phyloP scores from a whole-genome alignment of 2,797 vertebrate genomes.

The Pristis pectinata region DNA sequence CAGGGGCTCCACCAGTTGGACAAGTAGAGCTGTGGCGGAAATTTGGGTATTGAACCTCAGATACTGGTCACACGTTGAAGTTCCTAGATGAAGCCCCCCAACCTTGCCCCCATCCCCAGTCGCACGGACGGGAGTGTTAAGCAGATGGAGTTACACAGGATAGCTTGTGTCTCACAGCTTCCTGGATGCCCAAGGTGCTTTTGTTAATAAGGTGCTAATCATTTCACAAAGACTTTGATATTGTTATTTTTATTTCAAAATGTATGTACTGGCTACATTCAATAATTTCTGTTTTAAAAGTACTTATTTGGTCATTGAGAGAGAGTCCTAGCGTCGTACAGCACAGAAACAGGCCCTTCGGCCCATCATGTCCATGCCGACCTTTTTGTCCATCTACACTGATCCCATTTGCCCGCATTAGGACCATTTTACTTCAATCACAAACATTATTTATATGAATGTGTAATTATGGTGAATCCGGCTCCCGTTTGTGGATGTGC shows the following conservation, averaged over 20 bases:
- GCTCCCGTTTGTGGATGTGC: conserved; percentile 58
- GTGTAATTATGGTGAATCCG: conserved; percentile 51
- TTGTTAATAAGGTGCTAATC: conserved; percentile 59
- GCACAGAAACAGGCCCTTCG: too few relatives aligned
- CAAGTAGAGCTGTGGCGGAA: background rate
- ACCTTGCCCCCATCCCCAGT: background rate
- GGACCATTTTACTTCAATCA: conserved; percentile 58
- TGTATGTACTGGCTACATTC: conserved; percentile 95
- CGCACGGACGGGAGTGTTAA: background rate
- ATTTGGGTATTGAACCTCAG: background rate
- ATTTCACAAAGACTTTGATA: conserved; percentile 49
- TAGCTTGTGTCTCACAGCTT: background rate
- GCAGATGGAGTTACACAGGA: background rate
- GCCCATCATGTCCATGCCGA: too few relatives aligned
- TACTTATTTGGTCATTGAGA: conserved; percentile 65
- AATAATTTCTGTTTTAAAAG: conserved; percentile 67
- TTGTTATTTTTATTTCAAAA: conserved; percentile 57
- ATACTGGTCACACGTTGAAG: too few relatives aligned
- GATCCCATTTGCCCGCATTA: too few relatives aligned
- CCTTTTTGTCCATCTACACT: too few relatives aligned
- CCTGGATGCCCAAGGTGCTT: background rate
- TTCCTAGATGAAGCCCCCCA: background rate
- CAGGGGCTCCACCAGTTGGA: background rate
- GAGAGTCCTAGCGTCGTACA: too few relatives aligned
- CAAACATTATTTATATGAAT: conserved; percentile 78